Evolutionary conservation across 2,888 invertebrate genomes (phyloP).

Genomic region (Diarsia rubi): DNA sequence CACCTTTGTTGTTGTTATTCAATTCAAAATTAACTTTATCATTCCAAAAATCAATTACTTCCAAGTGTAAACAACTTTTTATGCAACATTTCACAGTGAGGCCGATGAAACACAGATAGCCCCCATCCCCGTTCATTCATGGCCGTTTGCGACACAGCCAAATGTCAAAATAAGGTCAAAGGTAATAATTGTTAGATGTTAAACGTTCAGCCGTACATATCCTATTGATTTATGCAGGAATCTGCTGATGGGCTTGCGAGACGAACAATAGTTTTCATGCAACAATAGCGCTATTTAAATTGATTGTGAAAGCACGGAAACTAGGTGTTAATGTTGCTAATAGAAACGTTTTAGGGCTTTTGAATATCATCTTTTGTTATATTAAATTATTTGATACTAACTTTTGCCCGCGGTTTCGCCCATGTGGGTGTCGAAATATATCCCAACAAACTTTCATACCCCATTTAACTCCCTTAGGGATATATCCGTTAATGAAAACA

Average conservation of each 20-base stretch:
- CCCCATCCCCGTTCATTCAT: constrained; percentile 78
- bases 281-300: constrained; percentile 56
- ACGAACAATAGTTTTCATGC: constrained; percentile 64
- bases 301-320: constrained; percentile 48
- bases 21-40: too few species aligned
- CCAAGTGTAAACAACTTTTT: constrained; percentile 42
- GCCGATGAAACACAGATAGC: constrained; percentile 73
- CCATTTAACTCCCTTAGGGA: too few species aligned
- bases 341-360: constrained; percentile 2
- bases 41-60: constrained; percentile 15
- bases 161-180: constrained; percentile 91
- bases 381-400: background rate
- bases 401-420: too few species aligned
- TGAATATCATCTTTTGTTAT: background rate
- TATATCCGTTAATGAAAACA: too few species aligned
- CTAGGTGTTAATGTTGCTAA: constrained; percentile 41
- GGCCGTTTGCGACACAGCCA: constrained; percentile 87
- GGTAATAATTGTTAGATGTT: constrained; percentile 85
- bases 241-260: constrained; percentile 75
- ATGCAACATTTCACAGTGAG: constrained; percentile 61
- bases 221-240: constrained; percentile 86
- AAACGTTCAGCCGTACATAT: constrained; percentile 64
- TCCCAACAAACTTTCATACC: too few species aligned
- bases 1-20: too few species aligned
- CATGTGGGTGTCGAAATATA: too few species aligned